These are phyloP conservation scores for Rhynchotus rufescens DNA, from an alignment of 2,797 vertebrate species.

Conservation along the genomic window DNA sequence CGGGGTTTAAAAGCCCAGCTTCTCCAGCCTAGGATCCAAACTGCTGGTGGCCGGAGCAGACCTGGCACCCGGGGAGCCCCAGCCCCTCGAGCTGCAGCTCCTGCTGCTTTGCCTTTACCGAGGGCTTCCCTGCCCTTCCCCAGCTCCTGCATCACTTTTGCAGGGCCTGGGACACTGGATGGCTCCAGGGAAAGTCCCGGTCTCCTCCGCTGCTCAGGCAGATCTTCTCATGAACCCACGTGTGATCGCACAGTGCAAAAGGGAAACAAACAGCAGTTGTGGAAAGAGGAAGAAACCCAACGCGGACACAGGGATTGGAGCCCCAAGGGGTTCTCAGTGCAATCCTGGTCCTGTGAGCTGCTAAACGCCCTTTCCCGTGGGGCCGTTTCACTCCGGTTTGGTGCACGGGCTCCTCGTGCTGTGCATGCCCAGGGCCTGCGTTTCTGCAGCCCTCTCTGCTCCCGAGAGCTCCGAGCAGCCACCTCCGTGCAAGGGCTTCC, in stretches of 20 bases:
- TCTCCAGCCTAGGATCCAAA: neutral
- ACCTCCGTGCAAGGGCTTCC: neutral
- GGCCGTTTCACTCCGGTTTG: neutral
- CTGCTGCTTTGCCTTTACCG: neutral
- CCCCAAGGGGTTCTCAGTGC: too few species aligned
- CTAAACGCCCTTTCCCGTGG: neutral
- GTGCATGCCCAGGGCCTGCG: too few species aligned
- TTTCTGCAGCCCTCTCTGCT: neutral
- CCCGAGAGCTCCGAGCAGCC: neutral
- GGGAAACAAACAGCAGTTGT: neutral
- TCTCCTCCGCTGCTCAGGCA: neutral
- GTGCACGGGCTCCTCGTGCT: neutral
- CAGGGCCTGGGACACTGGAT: fast-evolving
- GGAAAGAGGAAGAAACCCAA: neutral
- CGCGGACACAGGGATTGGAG: too few species aligned
- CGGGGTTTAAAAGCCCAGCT: neutral
- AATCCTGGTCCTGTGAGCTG: too few species aligned
- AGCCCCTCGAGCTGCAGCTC: neutral
- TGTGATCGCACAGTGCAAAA: neutral
- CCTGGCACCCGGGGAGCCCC: too few species aligned
- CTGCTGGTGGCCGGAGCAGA: too few species aligned
- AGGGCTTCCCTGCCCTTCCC: fast-evolving
- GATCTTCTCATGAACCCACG: neutral
- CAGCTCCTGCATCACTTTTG: fast-evolving
- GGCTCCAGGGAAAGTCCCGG: neutral